A percentile compares a stretch with the other conserved stretches of the same genome.
Conservation (phyloP, 2,888 invertebrate species). For the Eupeodes latifasciatus region DNA sequence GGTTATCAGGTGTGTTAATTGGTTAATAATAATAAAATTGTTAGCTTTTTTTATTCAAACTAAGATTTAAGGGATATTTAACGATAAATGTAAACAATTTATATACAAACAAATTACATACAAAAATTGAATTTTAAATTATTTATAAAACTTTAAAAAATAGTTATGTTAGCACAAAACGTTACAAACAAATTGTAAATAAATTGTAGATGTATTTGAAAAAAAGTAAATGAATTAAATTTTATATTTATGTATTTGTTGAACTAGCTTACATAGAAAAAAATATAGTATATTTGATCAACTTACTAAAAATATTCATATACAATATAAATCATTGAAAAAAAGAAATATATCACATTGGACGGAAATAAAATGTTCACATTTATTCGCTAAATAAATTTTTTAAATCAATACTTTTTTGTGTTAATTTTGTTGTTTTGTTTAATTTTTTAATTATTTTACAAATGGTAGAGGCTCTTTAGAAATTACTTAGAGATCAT, state of each 20-base stretch:
- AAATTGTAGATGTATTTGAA: neutral
- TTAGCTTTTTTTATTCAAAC: slow-evolving; percentile 45
- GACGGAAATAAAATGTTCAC: slow-evolving; percentile 65
- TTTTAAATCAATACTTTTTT: slow-evolving; percentile 47
- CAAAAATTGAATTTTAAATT: neutral
- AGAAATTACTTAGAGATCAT: slow-evolving; percentile 72
- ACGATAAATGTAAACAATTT: slow-evolving; percentile 73
- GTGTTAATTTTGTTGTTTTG: slow-evolving; percentile 35
- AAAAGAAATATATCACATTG: neutral
- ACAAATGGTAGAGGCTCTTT: slow-evolving; percentile 80
- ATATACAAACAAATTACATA: neutral
- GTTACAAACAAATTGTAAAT: neutral
- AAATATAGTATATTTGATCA: neutral
- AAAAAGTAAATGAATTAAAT: neutral
- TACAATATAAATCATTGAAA: neutral
- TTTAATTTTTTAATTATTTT: slow-evolving; percentile 56
- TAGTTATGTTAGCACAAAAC: slow-evolving; percentile 29
- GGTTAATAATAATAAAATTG: slow-evolving; percentile 26
- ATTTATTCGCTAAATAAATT: slow-evolving; percentile 67
- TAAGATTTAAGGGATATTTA: slow-evolving; percentile 51
- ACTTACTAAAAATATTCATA: slow-evolving; percentile 7
- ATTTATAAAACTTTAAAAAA: neutral
- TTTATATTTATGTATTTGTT: neutral
- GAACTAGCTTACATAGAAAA: slow-evolving; percentile 32
- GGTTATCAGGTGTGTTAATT: slow-evolving; percentile 13